Base-by-base conservation (phyloP, 1,140 invertebrate genomes). In the Eufriesea mexicana region DNA sequence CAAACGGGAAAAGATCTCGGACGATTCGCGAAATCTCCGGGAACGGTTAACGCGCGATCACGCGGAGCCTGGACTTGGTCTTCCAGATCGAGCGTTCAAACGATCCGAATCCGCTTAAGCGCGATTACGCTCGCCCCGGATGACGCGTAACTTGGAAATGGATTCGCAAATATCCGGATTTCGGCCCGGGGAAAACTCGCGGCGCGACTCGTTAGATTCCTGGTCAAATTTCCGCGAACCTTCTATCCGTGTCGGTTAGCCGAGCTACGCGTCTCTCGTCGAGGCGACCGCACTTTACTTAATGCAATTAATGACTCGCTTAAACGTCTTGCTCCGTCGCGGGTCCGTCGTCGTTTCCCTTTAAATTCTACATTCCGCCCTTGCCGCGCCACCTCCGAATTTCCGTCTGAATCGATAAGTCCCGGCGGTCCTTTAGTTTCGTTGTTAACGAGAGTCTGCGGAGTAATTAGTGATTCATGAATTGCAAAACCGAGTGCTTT, bases 241-340 rank as follows among this genome's bases (percentile, higher is more conserved):
- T 75, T 76, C 71, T 71, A 74, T 87, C 47, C 57, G 61, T 57
- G 42, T 83, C 71, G 57, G 77, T 66, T 79, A 57, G 59, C 42
- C 49, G 61, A 64, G 76, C 47, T 61, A 47, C 16, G 25, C 85
- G 25, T 35, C 64, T 54, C 47, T 12, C 45, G 20, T 7, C 70
- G 80, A 61, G 55, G 54, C 77, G 71, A 68, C 81, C 25, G 86
- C 84, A 89, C 85, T 87, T 84, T 84, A 71, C 85, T 85, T 90
- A 84, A 88, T 75, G 84, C 87, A 88, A 90, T 90, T 89, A 90
- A 89, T 81, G 77, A 88, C 85, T 89, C 87, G 66, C 85, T 89
- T 84, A 79, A 87, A 84, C 83, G 82, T 86, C 74, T 86, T 78
- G 67, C 75, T 75, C 28, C 67, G 47, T 20, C 59, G 42, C 71